These are phyloP conservation scores for Cantharis rustica DNA, from an alignment of 2,888 invertebrate species.

Conservation along the genomic window DNA sequence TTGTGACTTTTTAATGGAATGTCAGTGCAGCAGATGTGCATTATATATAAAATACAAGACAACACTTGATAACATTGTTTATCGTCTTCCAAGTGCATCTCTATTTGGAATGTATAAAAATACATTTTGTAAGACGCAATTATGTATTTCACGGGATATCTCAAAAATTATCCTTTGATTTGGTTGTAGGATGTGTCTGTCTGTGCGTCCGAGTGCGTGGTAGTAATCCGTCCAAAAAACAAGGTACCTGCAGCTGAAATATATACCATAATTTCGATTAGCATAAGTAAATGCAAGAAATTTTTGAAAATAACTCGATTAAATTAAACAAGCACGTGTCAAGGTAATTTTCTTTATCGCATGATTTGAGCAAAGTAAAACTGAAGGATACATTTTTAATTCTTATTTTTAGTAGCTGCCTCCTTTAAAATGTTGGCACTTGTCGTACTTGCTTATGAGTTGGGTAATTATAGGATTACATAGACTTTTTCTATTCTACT, in stretches of 20 bases:
- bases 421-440: background rate
- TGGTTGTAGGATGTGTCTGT: background rate
- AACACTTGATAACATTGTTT: background rate
- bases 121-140: background rate
- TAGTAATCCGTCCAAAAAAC: background rate
- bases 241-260: no score
- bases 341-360: constrained; percentile 8
- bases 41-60: constrained; percentile 4
- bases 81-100: background rate
- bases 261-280: background rate
- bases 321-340: constrained; percentile 9
- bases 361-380: background rate
- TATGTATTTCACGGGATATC: background rate
- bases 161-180: background rate
- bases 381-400: constrained; percentile 6
- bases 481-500: background rate
- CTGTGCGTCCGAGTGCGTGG: background rate
- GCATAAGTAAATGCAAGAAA: background rate
- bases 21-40: constrained; percentile 4
- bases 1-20: background rate
- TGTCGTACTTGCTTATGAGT: constrained; percentile 3
- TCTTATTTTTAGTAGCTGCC: constrained; percentile 1
- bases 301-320: background rate
- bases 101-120: background rate
- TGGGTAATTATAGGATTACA: constrained; percentile 3